phyloP scores from a whole-genome alignment of 2,113 vertebrate species.

The Scopus umbretta region DNA sequence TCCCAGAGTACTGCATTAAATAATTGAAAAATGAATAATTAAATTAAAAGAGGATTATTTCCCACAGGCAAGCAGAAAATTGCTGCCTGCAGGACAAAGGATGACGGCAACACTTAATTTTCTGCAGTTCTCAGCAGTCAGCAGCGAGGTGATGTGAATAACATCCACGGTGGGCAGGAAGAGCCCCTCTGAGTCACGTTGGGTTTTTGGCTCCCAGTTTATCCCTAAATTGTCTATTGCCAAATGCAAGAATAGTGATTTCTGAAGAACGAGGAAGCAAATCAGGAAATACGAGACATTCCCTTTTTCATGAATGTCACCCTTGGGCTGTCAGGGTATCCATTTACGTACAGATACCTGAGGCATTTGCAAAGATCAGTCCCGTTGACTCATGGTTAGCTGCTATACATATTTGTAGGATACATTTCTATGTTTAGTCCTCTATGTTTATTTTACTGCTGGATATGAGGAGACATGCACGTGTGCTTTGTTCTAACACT shows the following conservation, averaged over 20 bases:
- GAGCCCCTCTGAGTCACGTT: neutral
- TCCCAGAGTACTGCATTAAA: constrained; percentile 22
- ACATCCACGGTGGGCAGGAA: constrained; percentile 4
- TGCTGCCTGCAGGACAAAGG: constrained; percentile 24
- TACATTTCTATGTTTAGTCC: neutral
- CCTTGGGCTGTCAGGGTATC: neutral
- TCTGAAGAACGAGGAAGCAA: neutral
- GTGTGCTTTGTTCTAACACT: neutral
- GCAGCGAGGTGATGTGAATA: neutral
- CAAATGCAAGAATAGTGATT: neutral
- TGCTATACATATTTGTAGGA: neutral
- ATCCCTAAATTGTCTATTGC: neutral
- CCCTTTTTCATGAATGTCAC: neutral
- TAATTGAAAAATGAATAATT: constrained; percentile 62
- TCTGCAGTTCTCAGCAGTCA: constrained; percentile 41
- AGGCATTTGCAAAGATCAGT: neutral
- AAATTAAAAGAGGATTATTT: constrained; percentile 65
- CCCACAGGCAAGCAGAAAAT: constrained; percentile 51
- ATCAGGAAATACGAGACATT: neutral
- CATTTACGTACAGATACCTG: neutral
- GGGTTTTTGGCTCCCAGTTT: neutral
- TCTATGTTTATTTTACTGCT: neutral
- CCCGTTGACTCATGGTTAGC: neutral
- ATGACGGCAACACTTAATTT: constrained; percentile 23
- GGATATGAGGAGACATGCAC: neutral